Evolutionary conservation across 2,888 invertebrate genomes (phyloP).

Genomic region (Fabriciana adippe): DNA sequence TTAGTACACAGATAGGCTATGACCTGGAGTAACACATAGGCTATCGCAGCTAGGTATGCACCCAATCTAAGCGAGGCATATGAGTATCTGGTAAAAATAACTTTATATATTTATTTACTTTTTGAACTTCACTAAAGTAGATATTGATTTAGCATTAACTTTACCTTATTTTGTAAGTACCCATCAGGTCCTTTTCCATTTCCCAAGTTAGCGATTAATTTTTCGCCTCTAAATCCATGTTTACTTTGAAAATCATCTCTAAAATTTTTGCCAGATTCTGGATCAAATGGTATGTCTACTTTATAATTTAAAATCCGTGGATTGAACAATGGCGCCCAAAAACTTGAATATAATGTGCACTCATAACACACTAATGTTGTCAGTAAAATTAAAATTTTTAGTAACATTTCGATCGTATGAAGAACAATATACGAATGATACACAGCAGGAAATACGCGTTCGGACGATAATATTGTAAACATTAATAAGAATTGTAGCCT

Average conservation of each 20-base stretch:
- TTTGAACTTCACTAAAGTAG: too few species aligned
- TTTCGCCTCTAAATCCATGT: constrained; percentile 62
- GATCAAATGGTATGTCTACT: constrained; percentile 61
- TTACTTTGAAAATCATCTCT: constrained; percentile 51
- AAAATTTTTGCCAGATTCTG: constrained; percentile 50
- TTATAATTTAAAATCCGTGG: constrained; percentile 62
- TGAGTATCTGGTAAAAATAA: too few species aligned
- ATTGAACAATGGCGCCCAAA: constrained; percentile 70
- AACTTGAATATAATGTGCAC: constrained; percentile 61
- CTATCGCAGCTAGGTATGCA: too few species aligned
- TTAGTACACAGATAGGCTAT: too few species aligned
- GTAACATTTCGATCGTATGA: constrained; percentile 36
- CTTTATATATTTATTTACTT: too few species aligned
- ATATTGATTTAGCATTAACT: too few species aligned
- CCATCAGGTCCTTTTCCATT: constrained; percentile 54
- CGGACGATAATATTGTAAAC: constrained; percentile 31
- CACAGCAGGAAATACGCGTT: constrained; percentile 34
- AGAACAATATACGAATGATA: constrained; percentile 40
- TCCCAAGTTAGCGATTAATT: constrained; percentile 62
- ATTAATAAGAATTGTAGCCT: constrained; percentile 40
- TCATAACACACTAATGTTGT: constrained; percentile 45
- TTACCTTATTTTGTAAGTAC: constrained; percentile 47
- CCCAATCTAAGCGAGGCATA: not conserved
- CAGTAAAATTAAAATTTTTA: constrained; percentile 45
- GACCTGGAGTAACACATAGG: too few species aligned